Conservation (phyloP, 2,888 invertebrate species). For the Lepidocyrtoides sp. region DNA sequence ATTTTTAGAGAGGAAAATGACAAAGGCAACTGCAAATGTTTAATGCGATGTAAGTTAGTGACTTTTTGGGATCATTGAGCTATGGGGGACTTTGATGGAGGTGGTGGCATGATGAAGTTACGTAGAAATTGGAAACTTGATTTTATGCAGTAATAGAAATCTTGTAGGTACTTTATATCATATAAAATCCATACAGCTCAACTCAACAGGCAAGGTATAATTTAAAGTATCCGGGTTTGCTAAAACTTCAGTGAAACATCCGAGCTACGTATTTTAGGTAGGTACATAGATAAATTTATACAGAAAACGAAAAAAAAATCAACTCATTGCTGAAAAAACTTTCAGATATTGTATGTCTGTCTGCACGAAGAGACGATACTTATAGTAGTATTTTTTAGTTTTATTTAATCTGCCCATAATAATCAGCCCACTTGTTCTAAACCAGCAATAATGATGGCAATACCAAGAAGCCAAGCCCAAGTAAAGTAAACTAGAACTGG, state of each 20-base stretch:
- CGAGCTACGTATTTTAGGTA: background rate
- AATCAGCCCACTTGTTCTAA: background rate
- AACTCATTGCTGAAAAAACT: background rate
- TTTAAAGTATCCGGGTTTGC: background rate
- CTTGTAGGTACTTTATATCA: conserved; percentile 59
- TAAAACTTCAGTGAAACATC: background rate
- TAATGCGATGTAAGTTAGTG: conserved; percentile 1
- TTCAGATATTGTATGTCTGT: background rate
- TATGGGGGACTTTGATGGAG: conserved; percentile 32
- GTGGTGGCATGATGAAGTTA: background rate
- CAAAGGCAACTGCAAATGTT: conserved; percentile 37
- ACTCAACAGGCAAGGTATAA: too few species aligned
- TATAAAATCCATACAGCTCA: background rate
- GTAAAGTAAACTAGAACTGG: conserved; percentile 39
- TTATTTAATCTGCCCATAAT: background rate
- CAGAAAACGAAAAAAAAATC: background rate
- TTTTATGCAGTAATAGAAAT: conserved; percentile 45
- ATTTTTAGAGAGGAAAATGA: conserved; percentile 58
- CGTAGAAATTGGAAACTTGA: background rate
- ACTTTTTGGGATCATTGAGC: conserved; percentile 75
- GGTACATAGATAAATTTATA: background rate
- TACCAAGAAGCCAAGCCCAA: conserved; percentile 28
- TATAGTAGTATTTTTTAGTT: background rate
- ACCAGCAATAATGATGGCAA: background rate
- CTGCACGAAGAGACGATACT: background rate